A percentile compares a stretch with the other conserved stretches of the same genome.
These are phyloP conservation scores for Scophthalmus maximus DNA, from an alignment of 2,113 vertebrate species.

Conservation along the genomic window DNA sequence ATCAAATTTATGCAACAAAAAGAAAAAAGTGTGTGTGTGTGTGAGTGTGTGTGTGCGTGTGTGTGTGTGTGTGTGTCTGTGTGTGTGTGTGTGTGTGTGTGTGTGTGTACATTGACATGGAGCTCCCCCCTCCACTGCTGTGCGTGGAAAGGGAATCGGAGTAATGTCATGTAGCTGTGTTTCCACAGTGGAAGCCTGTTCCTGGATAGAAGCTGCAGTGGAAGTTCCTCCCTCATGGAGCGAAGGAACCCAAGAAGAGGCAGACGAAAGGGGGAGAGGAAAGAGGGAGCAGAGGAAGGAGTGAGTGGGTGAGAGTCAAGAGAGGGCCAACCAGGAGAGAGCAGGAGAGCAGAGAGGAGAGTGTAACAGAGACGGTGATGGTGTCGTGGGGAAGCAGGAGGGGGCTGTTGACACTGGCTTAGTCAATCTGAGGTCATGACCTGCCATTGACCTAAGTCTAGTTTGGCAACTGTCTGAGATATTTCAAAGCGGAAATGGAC, in stretches of 20 bases:
- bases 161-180: slow-evolving; percentile 52
- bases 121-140: slow-evolving; percentile 25
- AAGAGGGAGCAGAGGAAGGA: slow-evolving; percentile 69
- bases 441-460: slow-evolving; percentile 41
- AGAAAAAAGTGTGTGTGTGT: neutral
- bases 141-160: slow-evolving; percentile 52
- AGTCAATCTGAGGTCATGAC: slow-evolving; percentile 53
- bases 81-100: neutral
- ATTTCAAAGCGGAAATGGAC: no score
- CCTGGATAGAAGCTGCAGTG: slow-evolving; percentile 71
- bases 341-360: slow-evolving; percentile 18
- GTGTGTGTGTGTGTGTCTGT: neutral
- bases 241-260: slow-evolving; percentile 47
- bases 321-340: slow-evolving; percentile 54
- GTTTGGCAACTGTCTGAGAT: slow-evolving; percentile 28
- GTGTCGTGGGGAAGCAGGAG: neutral
- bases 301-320: slow-evolving; percentile 67
- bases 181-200: slow-evolving; percentile 80
- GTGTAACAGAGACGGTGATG: slow-evolving; percentile 16
- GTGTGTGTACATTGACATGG: slow-evolving; percentile 1
- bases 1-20: slow-evolving; percentile 4
- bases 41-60: neutral
- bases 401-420: slow-evolving; percentile 7
- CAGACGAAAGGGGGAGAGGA: slow-evolving; percentile 39
- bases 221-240: slow-evolving; percentile 77